Base-by-base conservation (phyloP, 2,797 vertebrate genomes). In the Mionectes olivaceus region DNA sequence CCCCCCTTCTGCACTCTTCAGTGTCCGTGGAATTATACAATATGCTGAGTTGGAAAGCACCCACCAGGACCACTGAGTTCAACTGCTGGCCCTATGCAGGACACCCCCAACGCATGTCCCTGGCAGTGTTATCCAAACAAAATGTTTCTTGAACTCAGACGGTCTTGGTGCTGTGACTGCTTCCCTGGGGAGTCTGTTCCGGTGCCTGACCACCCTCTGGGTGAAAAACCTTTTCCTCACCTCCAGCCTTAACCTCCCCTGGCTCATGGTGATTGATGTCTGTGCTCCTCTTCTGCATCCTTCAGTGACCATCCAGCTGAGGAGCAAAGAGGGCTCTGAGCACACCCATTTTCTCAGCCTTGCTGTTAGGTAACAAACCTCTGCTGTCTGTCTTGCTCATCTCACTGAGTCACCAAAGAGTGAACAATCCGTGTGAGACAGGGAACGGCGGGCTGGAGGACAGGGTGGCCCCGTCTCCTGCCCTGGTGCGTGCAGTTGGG, bases 391-490 rank as follows among this genome's bases (percentile, higher is more conserved):
- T n/a, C 32, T 64, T 8, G 1, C 47, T 43, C 2, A 2, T 85
- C 71, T 79, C 1, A 0, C 57, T 47, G 84, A 79, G 63, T 61
- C 49, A n/a, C 81, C 1, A 2, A 50, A 84, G 81, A 49, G 70
- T 3, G 3, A 74, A 39, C 2, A 2, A 18, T 64, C 41, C 24
- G 39, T 61, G 57, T 13, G 25, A 56, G 71, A 9, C 3, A 0
- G 28, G 32, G 28, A 19, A 12, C 1, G 2, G 41, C 28, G 46
- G 61, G 57, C 76, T 53, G 61, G 57, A 27, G 47, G 49, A 68
- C 4, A 3, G 0, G 1, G 47, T 25, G 55, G 12, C 55, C 1
- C 1, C 0, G 0, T 85, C 49, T 47, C 25, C 49, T 67, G 44
- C 10, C 47, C 73, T 16, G 64, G 3, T 28, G 64, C 1, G 0